Conservation (phyloP, 2,113 vertebrate species). For the Archocentrus centrarchus region DNA sequence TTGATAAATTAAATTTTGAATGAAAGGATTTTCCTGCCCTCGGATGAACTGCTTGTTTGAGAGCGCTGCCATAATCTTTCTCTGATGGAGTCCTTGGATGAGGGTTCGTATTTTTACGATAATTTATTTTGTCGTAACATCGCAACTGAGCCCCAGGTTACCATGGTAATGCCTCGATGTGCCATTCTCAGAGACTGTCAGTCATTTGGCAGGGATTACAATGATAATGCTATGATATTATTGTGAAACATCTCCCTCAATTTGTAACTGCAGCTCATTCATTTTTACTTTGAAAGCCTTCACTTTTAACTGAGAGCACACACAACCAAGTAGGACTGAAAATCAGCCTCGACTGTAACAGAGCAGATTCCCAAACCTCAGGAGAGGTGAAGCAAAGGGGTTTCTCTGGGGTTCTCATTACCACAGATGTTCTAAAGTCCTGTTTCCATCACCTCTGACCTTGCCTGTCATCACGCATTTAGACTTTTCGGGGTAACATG, state of each 20-base stretch:
- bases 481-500: slow-evolving; percentile 4
- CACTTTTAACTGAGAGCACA: not conserved
- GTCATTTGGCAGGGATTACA: slow-evolving; percentile 43
- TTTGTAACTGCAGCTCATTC: slow-evolving; percentile 12
- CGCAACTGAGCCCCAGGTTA: slow-evolving; percentile 45
- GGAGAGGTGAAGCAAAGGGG: slow-evolving; percentile 33
- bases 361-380: slow-evolving; percentile 17
- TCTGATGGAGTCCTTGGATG: slow-evolving; percentile 43
- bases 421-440: slow-evolving; percentile 43
- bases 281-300: slow-evolving; percentile 11
- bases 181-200: slow-evolving; percentile 46
- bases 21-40: not conserved
- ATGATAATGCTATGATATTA: slow-evolving; percentile 36
- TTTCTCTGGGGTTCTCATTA: slow-evolving; percentile 57
- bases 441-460: slow-evolving; percentile 44
- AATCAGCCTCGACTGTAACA: not conserved
- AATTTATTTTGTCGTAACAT: slow-evolving; percentile 27
- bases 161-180: slow-evolving; percentile 47
- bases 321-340: not conserved
- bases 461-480: slow-evolving; percentile 33
- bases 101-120: slow-evolving; percentile 42
- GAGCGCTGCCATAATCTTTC: slow-evolving; percentile 12
- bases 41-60: slow-evolving; percentile 1
- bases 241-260: slow-evolving; percentile 12
- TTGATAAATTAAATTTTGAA: not conserved